These are phyloP conservation scores for Leptopilina clavipes DNA, from an alignment of 1,140 invertebrate genomes.

Conservation along the genomic window DNA sequence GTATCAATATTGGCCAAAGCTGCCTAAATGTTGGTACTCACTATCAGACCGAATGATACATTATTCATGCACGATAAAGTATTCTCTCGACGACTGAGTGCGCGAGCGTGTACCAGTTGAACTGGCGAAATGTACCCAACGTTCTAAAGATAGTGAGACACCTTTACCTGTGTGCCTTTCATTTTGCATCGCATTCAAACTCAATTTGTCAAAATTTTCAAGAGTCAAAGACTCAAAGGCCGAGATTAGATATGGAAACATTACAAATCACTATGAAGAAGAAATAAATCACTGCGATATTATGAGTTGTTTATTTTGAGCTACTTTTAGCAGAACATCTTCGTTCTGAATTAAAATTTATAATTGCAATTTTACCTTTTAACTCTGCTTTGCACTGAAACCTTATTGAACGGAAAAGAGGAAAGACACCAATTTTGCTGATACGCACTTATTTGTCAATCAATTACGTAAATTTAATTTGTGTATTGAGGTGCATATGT, in stretches of 20 bases:
- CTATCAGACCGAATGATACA: constrained; percentile 62
- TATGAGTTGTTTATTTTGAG: no score
- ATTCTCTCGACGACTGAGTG: constrained; percentile 51
- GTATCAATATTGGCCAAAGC: constrained; percentile 61
- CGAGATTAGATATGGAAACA: no score
- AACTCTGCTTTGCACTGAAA: no score
- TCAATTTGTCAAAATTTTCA: no score
- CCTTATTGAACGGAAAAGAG: no score
- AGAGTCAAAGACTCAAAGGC: no score
- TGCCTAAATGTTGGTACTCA: constrained; percentile 63
- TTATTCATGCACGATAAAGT: constrained; percentile 68
- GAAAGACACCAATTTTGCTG: no score
- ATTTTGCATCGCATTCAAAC: neutral
- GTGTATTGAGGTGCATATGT: neutral
- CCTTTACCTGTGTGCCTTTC: neutral
- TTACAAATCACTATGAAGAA: no score
- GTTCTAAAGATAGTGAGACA: neutral
- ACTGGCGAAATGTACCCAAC: neutral
- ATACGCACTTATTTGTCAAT: neutral
- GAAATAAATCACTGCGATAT: no score
- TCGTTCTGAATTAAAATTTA: no score
- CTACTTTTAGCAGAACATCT: no score
- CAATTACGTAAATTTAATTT: neutral
- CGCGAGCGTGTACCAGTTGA: constrained; percentile 11
- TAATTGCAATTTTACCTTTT: no score